phyloP scores from a whole-genome alignment of 2,797 vertebrate genomes.

The Hydrolagus colliei region DNA sequence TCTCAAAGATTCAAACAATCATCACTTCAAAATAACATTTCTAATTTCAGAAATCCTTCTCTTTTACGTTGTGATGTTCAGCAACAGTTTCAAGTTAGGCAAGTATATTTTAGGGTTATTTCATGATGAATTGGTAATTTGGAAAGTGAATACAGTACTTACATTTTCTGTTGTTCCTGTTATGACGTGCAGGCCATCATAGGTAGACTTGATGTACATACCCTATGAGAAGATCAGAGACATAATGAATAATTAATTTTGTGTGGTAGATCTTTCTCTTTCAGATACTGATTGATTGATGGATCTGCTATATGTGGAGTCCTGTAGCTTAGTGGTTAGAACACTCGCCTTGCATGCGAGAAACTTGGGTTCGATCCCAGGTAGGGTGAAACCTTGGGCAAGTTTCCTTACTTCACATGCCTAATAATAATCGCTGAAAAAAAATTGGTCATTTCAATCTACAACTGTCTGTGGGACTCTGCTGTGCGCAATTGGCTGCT shows the following conservation, averaged over 20 bases:
- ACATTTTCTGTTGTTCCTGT: conserved; percentile 69
- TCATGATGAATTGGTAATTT: not conserved
- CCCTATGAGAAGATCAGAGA: conserved; percentile 45
- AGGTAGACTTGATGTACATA: conserved; percentile 71
- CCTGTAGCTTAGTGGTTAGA: too few species aligned
- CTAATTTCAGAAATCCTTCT: not conserved
- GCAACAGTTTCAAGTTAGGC: not conserved
- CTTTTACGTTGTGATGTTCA: not conserved
- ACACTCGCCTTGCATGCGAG: too few species aligned
- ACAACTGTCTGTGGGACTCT: too few species aligned
- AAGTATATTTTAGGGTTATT: not conserved
- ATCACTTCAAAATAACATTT: not conserved
- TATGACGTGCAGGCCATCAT: conserved; percentile 69
- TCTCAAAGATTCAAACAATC: not conserved
- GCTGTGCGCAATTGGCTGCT: too few species aligned
- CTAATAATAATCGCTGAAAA: too few species aligned
- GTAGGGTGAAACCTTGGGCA: too few species aligned
- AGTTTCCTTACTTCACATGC: too few species aligned
- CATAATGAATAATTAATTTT: not conserved
- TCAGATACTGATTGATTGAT: too few species aligned
- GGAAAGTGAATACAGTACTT: conserved; percentile 37
- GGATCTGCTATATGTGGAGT: too few species aligned
- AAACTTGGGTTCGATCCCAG: too few species aligned
- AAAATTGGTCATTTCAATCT: too few species aligned
- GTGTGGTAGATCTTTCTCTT: not conserved